These are phyloP conservation scores for Lamprotornis superbus DNA, from an alignment of 2,113 vertebrate species.

Conservation along the genomic window DNA sequence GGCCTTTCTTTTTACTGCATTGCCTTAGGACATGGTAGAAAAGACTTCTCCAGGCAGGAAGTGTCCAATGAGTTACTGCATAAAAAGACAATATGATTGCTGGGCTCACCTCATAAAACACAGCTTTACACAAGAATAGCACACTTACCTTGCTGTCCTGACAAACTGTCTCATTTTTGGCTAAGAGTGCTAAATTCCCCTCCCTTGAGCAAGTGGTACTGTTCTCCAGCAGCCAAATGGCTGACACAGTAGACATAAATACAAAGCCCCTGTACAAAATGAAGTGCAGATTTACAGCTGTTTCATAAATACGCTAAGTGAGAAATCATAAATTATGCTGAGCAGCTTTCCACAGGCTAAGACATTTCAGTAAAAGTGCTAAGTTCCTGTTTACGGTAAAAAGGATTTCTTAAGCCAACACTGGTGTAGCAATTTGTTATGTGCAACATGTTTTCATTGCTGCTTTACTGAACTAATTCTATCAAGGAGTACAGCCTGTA, in stretches of 20 bases:
- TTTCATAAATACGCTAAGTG: background rate
- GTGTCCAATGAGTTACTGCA: background rate
- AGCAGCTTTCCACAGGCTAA: background rate
- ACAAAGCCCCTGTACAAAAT: background rate
- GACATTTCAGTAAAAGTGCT: background rate
- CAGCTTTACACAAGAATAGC: background rate
- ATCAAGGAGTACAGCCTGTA: background rate
- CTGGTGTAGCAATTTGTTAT: background rate
- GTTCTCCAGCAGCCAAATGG: background rate
- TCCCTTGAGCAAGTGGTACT: background rate
- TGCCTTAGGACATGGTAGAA: background rate
- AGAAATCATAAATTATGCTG: background rate
- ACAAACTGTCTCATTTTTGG: background rate
- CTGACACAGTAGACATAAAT: background rate
- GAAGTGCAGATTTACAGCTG: background rate
- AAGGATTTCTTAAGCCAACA: background rate
- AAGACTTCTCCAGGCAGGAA: background rate
- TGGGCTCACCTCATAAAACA: background rate
- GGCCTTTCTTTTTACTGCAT: background rate
- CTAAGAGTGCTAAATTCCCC: background rate
- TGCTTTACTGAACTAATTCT: background rate
- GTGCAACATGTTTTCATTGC: background rate
- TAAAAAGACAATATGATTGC: background rate
- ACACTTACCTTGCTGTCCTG: background rate
- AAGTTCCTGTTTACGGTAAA: constrained; percentile 3